Conservation (phyloP, 2,888 invertebrate genomes). For the Imbricaverruca yamaguchii region DNA sequence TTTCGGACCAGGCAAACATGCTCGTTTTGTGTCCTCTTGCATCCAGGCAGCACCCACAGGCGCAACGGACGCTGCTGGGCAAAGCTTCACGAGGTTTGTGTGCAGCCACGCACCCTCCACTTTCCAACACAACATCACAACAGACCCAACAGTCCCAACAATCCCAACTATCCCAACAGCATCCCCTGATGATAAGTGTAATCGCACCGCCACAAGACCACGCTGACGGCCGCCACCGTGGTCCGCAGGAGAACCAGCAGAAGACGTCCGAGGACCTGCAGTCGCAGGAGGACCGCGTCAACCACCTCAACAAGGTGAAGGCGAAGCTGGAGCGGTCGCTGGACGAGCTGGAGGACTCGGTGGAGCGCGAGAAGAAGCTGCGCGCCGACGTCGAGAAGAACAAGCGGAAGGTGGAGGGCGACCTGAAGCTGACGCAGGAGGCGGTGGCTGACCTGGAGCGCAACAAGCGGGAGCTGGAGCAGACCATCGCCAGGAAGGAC, state of each 20-base stretch:
- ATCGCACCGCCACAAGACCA: too few relatives aligned
- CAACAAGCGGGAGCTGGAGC: slow-evolving; percentile 95
- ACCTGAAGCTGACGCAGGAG: slow-evolving; percentile 96
- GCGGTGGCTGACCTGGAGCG: slow-evolving; percentile 93
- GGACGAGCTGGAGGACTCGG: slow-evolving; percentile 95
- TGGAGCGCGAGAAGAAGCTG: slow-evolving; percentile 98
- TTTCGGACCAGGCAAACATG: too few relatives aligned
- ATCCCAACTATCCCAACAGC: too few relatives aligned
- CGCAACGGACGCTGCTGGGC: too few relatives aligned
- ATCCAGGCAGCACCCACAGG: too few relatives aligned
- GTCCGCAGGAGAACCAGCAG: slow-evolving; percentile 73
- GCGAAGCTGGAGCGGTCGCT: slow-evolving; percentile 96
- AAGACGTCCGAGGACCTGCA: slow-evolving; percentile 83
- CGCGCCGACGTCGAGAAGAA: slow-evolving; percentile 95
- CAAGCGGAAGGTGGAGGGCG: slow-evolving; percentile 97
- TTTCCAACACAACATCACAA: too few relatives aligned
- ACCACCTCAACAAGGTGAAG: slow-evolving; percentile 98
- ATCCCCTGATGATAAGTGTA: too few relatives aligned
- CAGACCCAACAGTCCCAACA: too few relatives aligned
- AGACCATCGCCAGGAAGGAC: slow-evolving; percentile 97
- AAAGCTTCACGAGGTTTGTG: too few relatives aligned
- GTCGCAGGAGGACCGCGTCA: slow-evolving; percentile 97
- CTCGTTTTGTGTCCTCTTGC: too few relatives aligned
- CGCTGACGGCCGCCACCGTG: background rate
- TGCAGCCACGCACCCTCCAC: too few relatives aligned